Conservation (phyloP, 2,797 vertebrate species). For the Thunnus albacares region DNA sequence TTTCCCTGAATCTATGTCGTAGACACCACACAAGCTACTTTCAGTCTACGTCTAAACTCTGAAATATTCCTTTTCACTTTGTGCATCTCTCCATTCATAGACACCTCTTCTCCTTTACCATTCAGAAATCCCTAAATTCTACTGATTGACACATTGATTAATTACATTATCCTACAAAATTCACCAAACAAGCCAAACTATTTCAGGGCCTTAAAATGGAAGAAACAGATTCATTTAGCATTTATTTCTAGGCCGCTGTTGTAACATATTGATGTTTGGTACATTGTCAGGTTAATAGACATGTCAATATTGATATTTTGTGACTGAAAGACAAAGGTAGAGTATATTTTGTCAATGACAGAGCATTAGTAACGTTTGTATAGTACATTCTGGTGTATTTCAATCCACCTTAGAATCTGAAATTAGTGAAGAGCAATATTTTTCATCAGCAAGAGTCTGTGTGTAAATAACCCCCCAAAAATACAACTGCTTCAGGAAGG, state of each 20-base stretch:
- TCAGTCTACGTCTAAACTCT: background rate
- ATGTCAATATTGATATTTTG: slow-evolving; percentile 59
- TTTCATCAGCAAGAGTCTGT: slow-evolving; percentile 62
- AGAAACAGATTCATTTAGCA: background rate
- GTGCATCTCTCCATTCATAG: slow-evolving; percentile 23
- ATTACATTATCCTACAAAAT: background rate
- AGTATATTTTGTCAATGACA: slow-evolving; percentile 67
- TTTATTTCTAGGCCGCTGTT: slow-evolving; percentile 18
- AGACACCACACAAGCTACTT: background rate
- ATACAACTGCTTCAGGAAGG: background rate
- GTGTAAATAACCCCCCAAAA: slow-evolving; percentile 37
- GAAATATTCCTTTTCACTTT: background rate
- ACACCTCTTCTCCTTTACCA: background rate
- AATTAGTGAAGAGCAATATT: slow-evolving; percentile 69
- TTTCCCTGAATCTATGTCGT: slow-evolving; percentile 23
- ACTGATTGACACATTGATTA: background rate
- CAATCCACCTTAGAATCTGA: slow-evolving; percentile 44
- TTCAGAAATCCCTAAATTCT: background rate
- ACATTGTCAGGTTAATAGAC: slow-evolving; percentile 21
- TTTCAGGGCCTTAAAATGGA: slow-evolving; percentile 7
- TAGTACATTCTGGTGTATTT: slow-evolving; percentile 45
- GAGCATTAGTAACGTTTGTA: slow-evolving; percentile 52
- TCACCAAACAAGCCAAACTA: background rate
- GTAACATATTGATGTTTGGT: slow-evolving; percentile 40
- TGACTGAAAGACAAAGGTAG: slow-evolving; percentile 52